Evolutionary conservation across 2,888 invertebrate species (phyloP).

Genomic region (Drosophila antonietae): DNA sequence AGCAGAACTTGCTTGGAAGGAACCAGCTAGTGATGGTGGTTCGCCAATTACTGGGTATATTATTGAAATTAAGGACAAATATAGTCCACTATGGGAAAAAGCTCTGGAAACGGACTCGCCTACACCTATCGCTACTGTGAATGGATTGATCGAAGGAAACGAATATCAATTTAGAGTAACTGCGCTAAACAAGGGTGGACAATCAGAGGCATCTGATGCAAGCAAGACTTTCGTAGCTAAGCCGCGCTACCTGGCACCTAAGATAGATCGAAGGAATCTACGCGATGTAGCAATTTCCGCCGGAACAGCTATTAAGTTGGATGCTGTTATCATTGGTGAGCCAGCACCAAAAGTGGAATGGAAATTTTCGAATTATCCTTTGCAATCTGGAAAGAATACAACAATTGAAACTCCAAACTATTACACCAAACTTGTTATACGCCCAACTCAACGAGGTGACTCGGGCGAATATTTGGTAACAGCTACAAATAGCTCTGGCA

Average conservation of each 20-base stretch:
- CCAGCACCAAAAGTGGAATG: slow-evolving; percentile 97
- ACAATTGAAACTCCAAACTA: slow-evolving; percentile 94
- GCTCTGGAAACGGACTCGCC: slow-evolving; percentile 93
- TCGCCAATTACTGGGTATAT: slow-evolving; percentile 97
- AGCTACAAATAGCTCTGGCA: slow-evolving; percentile 94
- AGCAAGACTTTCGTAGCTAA: slow-evolving; percentile 94
- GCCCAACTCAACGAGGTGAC: slow-evolving; percentile 92
- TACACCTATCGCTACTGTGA: slow-evolving; percentile 91
- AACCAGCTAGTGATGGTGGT: slow-evolving; percentile 96
- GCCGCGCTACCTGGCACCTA: slow-evolving; percentile 95
- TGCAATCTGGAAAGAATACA: slow-evolving; percentile 89
- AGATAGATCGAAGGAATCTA: slow-evolving; percentile 96
- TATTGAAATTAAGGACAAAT: slow-evolving; percentile 96
- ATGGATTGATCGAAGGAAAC: slow-evolving; percentile 96
- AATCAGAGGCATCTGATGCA: slow-evolving; percentile 95
- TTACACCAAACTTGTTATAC: slow-evolving; percentile 93
- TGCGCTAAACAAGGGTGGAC: slow-evolving; percentile 97
- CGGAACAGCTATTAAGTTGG: slow-evolving; percentile 96
- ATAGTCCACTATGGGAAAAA: slow-evolving; percentile 96
- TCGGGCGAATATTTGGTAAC: slow-evolving; percentile 94
- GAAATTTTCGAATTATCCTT: slow-evolving; percentile 93
- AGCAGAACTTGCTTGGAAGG: slow-evolving; percentile 95
- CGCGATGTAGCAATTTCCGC: slow-evolving; percentile 95
- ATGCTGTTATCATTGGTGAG: slow-evolving; percentile 96
- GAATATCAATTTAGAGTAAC: slow-evolving; percentile 98